Percentiles rank a stretch among this genome's conserved stretches.
Evolutionary conservation across 1,140 invertebrate species (phyloP).

Genomic region (Mactra quadrangularis): DNA sequence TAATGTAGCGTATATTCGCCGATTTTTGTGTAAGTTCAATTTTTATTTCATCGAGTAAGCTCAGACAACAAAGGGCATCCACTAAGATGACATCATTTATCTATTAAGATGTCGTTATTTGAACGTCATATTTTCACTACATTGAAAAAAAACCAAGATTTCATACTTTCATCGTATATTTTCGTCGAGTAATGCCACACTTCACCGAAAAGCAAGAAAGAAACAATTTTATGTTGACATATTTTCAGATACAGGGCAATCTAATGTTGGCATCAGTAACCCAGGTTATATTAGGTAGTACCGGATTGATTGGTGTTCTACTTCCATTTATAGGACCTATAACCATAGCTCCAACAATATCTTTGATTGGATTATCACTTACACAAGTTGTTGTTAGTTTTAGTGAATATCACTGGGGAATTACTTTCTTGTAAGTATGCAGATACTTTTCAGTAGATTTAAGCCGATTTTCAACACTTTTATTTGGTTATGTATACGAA

Average conservation of each 20-base stretch:
- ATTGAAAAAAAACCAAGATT: too few relatives aligned
- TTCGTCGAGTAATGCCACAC: too few relatives aligned
- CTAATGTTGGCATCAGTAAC: slow-evolving; percentile 91
- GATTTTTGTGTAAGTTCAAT: too few relatives aligned
- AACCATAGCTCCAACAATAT: slow-evolving; percentile 77
- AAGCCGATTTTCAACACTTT: background rate
- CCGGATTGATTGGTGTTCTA: slow-evolving; percentile 81
- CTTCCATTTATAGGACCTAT: slow-evolving; percentile 79
- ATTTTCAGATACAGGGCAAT: slow-evolving; percentile 88
- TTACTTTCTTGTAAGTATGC: slow-evolving; percentile 88
- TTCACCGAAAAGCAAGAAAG: too few relatives aligned
- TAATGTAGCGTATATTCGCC: too few relatives aligned
- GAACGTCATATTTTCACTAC: too few relatives aligned
- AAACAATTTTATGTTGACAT: too few relatives aligned
- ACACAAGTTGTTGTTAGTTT: slow-evolving; percentile 91
- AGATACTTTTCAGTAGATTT: background rate
- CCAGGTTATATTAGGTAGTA: slow-evolving; percentile 89
- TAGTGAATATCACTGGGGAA: slow-evolving; percentile 91
- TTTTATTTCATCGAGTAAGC: too few relatives aligned
- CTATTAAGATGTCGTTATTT: too few relatives aligned
- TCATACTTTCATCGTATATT: too few relatives aligned
- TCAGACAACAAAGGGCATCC: too few relatives aligned
- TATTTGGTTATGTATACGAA: background rate
- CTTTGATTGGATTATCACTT: slow-evolving; percentile 86
- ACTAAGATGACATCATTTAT: too few relatives aligned